A percentile compares a stretch with the other conserved stretches of the same genome.
Evolutionary conservation across 2,888 invertebrate genomes (phyloP).

Genomic region (Campaea margaritaria): DNA sequence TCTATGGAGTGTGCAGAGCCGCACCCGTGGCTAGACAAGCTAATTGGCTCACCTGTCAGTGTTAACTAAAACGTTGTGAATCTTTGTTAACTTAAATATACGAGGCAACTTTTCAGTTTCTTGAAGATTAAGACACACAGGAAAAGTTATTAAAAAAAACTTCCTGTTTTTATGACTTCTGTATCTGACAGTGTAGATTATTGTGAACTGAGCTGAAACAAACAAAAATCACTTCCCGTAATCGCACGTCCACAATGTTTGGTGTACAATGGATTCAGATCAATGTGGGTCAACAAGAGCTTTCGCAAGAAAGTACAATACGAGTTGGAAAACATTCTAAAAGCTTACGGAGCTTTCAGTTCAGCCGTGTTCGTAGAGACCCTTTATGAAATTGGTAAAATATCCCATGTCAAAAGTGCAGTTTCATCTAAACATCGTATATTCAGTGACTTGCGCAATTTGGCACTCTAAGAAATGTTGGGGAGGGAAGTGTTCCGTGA

Average conservation of each 20-base stretch:
- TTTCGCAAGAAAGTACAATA: slow-evolving; percentile 9
- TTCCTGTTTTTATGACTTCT: too few relatives aligned
- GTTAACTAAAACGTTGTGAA: too few relatives aligned
- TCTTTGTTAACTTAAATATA: too few relatives aligned
- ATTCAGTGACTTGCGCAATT: slow-evolving; percentile 21
- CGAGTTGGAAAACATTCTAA: slow-evolving; percentile 11
- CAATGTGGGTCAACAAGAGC: slow-evolving; percentile 18
- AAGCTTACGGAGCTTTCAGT: slow-evolving; percentile 20
- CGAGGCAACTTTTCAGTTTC: too few relatives aligned
- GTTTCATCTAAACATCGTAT: slow-evolving; percentile 30
- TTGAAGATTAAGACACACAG: too few relatives aligned
- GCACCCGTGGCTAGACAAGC: too few relatives aligned
- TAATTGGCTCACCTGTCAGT: too few relatives aligned
- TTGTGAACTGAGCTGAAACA: too few relatives aligned
- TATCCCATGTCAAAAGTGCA: slow-evolving; percentile 12
- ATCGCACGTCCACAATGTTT: too few relatives aligned
- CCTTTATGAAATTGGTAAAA: slow-evolving; percentile 12
- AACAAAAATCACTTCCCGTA: not conserved
- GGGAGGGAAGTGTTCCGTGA: slow-evolving; percentile 6
- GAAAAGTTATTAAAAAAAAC: too few relatives aligned
- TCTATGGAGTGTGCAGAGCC: too few relatives aligned
- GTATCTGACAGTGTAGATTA: too few relatives aligned
- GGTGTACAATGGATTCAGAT: not conserved
- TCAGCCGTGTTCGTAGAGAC: slow-evolving; percentile 8
- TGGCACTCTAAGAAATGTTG: slow-evolving; percentile 10